Percentiles rank a stretch among this genome's conserved stretches.
Conservation (phyloP, 2,113 vertebrate species). For the Phoenicopterus ruber region DNA sequence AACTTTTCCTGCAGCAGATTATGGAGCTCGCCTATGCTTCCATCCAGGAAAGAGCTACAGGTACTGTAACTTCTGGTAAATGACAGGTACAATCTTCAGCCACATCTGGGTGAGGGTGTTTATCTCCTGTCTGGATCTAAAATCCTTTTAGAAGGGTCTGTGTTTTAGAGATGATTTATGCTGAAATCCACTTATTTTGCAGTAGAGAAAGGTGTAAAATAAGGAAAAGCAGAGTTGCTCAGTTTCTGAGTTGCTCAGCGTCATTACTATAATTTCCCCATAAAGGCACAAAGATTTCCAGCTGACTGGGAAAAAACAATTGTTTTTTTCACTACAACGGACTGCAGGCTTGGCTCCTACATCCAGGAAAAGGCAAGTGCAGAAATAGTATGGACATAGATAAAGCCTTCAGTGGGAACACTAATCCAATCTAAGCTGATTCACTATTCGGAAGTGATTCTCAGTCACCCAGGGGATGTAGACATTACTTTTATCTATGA, state of each 20-base stretch:
- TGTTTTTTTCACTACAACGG: neutral
- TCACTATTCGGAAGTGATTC: neutral
- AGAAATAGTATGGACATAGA: neutral
- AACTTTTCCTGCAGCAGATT: neutral
- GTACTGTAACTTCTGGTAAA: neutral
- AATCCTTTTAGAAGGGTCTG: neutral
- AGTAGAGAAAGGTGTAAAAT: neutral
- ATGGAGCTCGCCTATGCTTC: neutral
- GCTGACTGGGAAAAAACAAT: neutral
- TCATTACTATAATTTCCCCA: neutral
- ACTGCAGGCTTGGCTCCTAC: neutral
- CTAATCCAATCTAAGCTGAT: neutral
- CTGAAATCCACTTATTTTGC: neutral
- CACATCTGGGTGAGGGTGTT: neutral
- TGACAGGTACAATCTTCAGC: neutral
- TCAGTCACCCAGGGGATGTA: neutral
- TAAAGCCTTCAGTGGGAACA: neutral
- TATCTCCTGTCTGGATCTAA: neutral
- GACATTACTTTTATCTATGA: neutral
- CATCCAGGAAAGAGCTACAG: neutral
- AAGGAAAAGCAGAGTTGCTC: neutral
- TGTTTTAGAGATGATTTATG: neutral
- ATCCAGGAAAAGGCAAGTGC: neutral
- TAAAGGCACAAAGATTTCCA: neutral
- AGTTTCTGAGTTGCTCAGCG: neutral